Percentiles rank a stretch among this genome's conserved stretches.
Evolutionary conservation across 2,797 vertebrate genomes (phyloP).

Genomic region (Nannoperca obscura): DNA sequence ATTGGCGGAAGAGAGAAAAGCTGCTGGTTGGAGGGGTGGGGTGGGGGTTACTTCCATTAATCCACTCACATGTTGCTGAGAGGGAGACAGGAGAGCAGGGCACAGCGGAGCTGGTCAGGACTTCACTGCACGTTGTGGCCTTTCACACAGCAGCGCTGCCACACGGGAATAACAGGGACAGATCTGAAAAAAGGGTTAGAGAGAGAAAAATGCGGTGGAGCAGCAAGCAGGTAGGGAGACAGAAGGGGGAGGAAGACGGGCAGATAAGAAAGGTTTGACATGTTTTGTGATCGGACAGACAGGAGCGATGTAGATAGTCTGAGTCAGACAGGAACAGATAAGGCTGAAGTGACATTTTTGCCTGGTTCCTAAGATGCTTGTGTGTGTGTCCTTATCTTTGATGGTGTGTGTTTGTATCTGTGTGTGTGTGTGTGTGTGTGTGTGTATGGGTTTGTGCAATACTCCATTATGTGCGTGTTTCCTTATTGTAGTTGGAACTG

Average conservation of each 20-base stretch:
- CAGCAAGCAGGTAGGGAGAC: slow-evolving; percentile 66
- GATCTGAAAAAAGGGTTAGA: slow-evolving; percentile 30
- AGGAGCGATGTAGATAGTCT: slow-evolving; percentile 53
- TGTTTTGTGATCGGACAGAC: slow-evolving; percentile 67
- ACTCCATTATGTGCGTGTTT: slow-evolving; percentile 30
- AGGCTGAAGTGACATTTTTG: slow-evolving; percentile 68
- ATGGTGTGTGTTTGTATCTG: slow-evolving; percentile 43
- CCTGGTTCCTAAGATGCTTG: slow-evolving; percentile 72
- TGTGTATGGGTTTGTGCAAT: slow-evolving; percentile 45
- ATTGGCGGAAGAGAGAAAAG: too few relatives aligned
- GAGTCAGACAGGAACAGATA: slow-evolving; percentile 66
- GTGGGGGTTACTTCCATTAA: slow-evolving; percentile 44
- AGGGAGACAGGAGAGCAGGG: slow-evolving; percentile 20
- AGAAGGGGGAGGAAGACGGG: slow-evolving; percentile 12
- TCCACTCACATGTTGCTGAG: slow-evolving; percentile 60
- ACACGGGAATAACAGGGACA: slow-evolving; percentile 32
- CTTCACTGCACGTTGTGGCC: slow-evolving; percentile 19
- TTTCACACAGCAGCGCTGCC: slow-evolving; percentile 22
- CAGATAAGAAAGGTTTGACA: slow-evolving; percentile 64
- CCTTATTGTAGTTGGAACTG: slow-evolving; percentile 35
- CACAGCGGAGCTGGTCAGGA: slow-evolving; percentile 25
- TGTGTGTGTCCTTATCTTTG: slow-evolving; percentile 69
- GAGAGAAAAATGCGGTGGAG: slow-evolving; percentile 74
- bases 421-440: too few relatives aligned
- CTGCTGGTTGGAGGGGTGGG: too few relatives aligned